Conservation (phyloP, 1,140 invertebrate genomes). For the Magallana ariakensis region DNA sequence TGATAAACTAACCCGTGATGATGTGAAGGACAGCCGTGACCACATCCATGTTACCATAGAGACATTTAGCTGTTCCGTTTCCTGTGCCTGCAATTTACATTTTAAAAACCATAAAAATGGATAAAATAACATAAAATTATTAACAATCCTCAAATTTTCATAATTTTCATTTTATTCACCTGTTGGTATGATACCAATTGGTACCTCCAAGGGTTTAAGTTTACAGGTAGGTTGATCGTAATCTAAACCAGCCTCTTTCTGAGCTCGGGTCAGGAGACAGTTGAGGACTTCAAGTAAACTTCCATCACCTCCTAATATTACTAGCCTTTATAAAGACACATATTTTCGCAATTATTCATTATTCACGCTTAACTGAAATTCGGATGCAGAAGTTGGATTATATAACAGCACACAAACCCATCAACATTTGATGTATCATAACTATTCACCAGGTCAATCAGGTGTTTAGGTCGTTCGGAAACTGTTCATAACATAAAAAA, state of each 20-base stretch:
- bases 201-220: conserved; percentile 9
- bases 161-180: neutral
- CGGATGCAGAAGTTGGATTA: too few species aligned
- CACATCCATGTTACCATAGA: conserved; percentile 56
- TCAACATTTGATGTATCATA: conserved; percentile 14
- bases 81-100: conserved; percentile 58
- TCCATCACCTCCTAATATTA: conserved; percentile 44
- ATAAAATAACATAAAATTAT: neutral
- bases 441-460: neutral
- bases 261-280: conserved; percentile 5
- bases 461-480: conserved; percentile 21
- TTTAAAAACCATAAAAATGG: neutral
- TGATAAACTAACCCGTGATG: conserved; percentile 57
- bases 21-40: conserved; percentile 60
- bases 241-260: conserved; percentile 40
- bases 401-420: neutral
- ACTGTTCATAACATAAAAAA: neutral
- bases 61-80: conserved; percentile 52
- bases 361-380: neutral
- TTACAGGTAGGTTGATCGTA: conserved; percentile 27
- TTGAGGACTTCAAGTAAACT: conserved; percentile 41
- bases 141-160: neutral
- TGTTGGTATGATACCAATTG: conserved; percentile 46
- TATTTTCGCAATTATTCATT: neutral
- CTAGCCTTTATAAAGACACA: conserved; percentile 16